A percentile compares a stretch with the other conserved stretches of the same genome.
Evolutionary conservation across 2,113 vertebrate species (phyloP).

Genomic region (Syngnathus floridae): DNA sequence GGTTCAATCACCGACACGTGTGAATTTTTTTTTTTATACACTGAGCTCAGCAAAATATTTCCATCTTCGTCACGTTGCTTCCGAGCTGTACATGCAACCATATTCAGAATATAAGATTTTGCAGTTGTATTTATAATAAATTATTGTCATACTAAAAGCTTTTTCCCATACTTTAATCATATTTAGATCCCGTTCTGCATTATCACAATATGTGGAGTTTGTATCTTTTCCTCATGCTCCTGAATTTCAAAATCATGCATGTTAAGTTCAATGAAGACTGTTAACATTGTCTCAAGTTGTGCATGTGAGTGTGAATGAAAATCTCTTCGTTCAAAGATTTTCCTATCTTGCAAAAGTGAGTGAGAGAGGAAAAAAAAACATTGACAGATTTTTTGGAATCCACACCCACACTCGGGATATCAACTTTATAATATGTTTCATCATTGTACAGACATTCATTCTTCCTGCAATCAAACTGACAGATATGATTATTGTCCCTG

Average conservation of each 20-base stretch:
- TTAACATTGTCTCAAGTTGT: too few species aligned
- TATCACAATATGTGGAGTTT: too few species aligned
- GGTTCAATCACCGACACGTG: background rate
- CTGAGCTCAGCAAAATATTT: background rate
- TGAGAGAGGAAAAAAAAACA: too few species aligned
- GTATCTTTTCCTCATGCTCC: too few species aligned
- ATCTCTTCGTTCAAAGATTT: too few species aligned
- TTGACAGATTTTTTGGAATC: background rate
- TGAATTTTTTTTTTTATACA: background rate
- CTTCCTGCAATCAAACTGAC: conserved; percentile 38
- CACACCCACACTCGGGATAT: background rate
- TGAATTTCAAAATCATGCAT: too few species aligned
- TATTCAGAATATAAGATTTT: background rate
- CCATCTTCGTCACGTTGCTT: background rate
- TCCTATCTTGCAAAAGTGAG: too few species aligned
- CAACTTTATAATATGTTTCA: background rate
- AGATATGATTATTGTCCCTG: conserved; percentile 45
- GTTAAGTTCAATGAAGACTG: too few species aligned
- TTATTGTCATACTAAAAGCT: background rate
- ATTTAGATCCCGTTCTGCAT: too few species aligned
- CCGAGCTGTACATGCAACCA: background rate
- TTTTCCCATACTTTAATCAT: background rate
- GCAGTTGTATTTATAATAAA: background rate
- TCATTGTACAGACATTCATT: conserved; percentile 13
- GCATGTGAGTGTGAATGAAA: too few species aligned